phyloP scores from a whole-genome alignment of 2,113 vertebrate species.

The Brachionichthys hirsutus region DNA sequence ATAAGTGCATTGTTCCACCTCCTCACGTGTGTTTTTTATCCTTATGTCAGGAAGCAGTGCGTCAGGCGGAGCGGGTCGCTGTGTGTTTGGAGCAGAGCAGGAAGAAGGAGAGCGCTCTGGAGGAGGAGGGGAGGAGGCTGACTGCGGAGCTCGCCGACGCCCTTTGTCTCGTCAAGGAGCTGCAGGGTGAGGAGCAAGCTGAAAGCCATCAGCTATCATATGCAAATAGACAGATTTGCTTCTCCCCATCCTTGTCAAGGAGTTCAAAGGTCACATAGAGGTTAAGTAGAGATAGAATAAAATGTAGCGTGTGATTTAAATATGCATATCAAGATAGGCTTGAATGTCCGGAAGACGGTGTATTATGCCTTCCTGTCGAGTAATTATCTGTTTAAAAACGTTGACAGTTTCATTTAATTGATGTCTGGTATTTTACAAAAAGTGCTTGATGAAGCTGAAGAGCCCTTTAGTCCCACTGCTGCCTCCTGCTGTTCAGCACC shows the following conservation, averaged over 20 bases:
- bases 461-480: constrained; percentile 12
- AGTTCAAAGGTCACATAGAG: constrained; percentile 1
- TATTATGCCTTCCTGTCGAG: too few relatives aligned
- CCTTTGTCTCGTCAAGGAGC: constrained; percentile 70
- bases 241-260: not conserved
- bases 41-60: constrained; percentile 65
- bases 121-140: constrained; percentile 75
- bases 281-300: too few relatives aligned
- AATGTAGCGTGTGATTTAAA: not conserved
- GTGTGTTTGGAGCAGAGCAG: constrained; percentile 75
- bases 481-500: constrained; percentile 49
- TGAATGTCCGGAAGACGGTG: too few relatives aligned
- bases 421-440: too few relatives aligned
- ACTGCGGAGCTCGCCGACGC: constrained; percentile 70
- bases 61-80: constrained; percentile 64
- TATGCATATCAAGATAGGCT: not conserved
- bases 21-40: constrained; percentile 24
- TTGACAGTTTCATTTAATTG: too few relatives aligned
- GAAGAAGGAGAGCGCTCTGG: constrained; percentile 69
- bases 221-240: not conserved
- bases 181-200: constrained; percentile 67
- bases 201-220: not conserved
- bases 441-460: not conserved
- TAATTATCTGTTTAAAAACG: too few relatives aligned
- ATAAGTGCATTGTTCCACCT: too few relatives aligned